Evolutionary conservation across 1,140 invertebrate species (phyloP).

Genomic region (Philopotamus ludificatus): DNA sequence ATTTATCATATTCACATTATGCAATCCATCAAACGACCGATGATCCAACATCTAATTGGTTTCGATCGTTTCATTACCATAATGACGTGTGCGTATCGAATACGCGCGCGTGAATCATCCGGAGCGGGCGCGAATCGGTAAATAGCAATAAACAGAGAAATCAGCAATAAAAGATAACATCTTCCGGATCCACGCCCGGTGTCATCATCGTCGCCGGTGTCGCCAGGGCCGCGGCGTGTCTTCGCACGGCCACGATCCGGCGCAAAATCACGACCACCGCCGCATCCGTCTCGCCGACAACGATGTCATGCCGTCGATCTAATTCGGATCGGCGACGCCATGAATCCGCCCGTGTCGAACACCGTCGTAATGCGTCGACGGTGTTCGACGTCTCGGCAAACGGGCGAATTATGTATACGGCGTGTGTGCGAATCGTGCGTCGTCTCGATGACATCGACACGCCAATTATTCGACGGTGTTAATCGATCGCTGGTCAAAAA

Average conservation of each 20-base stretch:
- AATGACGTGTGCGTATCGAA: background rate
- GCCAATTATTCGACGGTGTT: too few species aligned
- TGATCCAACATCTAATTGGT: background rate
- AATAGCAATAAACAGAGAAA: background rate
- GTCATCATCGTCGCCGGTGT: background rate
- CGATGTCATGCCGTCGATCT: background rate
- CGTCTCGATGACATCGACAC: too few species aligned
- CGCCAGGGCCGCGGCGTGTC: background rate
- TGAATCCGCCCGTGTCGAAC: background rate
- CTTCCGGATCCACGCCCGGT: background rate
- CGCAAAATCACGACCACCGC: background rate
- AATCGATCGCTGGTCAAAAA: too few species aligned
- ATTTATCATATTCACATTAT: too few species aligned
- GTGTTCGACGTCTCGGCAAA: background rate
- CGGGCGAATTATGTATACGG: too few species aligned
- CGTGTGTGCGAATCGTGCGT: too few species aligned
- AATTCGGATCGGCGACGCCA: slow-evolving; percentile 2
- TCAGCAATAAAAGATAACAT: too few species aligned
- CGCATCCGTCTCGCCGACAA: background rate
- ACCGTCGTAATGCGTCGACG: slow-evolving; percentile 1
- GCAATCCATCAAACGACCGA: too few species aligned
- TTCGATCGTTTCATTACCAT: background rate
- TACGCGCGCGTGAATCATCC: too few species aligned
- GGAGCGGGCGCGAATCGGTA: too few species aligned
- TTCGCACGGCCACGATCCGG: background rate